Evolutionary conservation across 2,113 vertebrate species (phyloP).

Genomic region (Erythrolamprus reginae): DNA sequence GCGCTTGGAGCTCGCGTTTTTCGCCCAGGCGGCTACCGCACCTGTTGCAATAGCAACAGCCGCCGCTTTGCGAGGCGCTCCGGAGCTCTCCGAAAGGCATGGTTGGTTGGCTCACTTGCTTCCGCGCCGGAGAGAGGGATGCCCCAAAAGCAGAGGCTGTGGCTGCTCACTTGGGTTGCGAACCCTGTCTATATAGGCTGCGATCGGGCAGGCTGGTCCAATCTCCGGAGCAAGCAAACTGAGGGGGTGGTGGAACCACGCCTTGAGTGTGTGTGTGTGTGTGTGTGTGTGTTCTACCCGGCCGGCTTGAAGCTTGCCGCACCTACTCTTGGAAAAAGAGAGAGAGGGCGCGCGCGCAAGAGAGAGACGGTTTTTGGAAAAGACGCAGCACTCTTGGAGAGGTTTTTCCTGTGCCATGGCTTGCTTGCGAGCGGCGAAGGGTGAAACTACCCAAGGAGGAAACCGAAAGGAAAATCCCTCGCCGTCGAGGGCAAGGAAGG

Average conservation of each 20-base stretch:
- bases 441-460: background rate
- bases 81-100: background rate
- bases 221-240: background rate
- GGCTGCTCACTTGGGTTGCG: background rate
- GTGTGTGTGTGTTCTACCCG: too few species aligned
- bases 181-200: background rate
- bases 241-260: background rate
- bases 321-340: background rate
- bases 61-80: background rate
- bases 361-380: too few species aligned
- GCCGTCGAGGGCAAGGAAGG: rapidly evolving
- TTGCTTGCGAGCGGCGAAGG: background rate
- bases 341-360: too few species aligned
- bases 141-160: background rate
- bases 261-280: too few species aligned
- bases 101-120: too few species aligned
- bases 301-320: background rate
- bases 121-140: too few species aligned
- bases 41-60: background rate
- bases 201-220: background rate
- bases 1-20: background rate
- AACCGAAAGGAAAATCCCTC: background rate
- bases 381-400: too few species aligned
- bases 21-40: background rate
- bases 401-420: background rate